Conservation (phyloP, 2,113 vertebrate species). For the Egretta garzetta region DNA sequence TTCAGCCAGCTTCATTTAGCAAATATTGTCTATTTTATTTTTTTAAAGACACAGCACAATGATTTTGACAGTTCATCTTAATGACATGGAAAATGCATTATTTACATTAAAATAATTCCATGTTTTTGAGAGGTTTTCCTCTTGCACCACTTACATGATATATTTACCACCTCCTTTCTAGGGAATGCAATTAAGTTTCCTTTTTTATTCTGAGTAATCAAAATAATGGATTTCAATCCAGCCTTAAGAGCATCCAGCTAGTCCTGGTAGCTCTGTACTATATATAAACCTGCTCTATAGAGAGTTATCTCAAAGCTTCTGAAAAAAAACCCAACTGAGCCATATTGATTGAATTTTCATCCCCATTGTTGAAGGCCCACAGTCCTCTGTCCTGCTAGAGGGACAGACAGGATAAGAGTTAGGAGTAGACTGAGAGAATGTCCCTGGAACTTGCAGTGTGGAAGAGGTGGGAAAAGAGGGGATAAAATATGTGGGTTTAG, state of each 20-base stretch:
- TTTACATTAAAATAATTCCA: background rate
- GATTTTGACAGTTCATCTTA: background rate
- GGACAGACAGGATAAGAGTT: background rate
- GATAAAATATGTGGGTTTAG: background rate
- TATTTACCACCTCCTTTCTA: background rate
- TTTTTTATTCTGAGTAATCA: conserved; percentile 47
- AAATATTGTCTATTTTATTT: background rate
- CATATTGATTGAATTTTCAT: background rate
- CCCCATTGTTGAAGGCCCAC: background rate
- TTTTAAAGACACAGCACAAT: background rate
- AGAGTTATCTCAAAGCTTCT: background rate
- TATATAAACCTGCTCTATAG: background rate
- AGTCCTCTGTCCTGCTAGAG: background rate
- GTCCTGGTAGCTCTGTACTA: background rate
- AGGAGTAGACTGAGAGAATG: background rate
- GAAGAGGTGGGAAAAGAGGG: background rate
- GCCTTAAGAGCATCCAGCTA: background rate
- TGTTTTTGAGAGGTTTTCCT: background rate
- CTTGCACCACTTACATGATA: background rate
- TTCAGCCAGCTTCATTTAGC: background rate
- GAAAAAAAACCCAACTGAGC: background rate
- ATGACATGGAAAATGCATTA: background rate
- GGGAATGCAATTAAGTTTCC: conserved; percentile 35
- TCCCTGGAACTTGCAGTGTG: background rate
- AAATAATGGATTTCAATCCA: background rate